These are phyloP conservation scores for Xenentodon cancila DNA, from an alignment of 2,797 vertebrate genomes.

Conservation along the genomic window DNA sequence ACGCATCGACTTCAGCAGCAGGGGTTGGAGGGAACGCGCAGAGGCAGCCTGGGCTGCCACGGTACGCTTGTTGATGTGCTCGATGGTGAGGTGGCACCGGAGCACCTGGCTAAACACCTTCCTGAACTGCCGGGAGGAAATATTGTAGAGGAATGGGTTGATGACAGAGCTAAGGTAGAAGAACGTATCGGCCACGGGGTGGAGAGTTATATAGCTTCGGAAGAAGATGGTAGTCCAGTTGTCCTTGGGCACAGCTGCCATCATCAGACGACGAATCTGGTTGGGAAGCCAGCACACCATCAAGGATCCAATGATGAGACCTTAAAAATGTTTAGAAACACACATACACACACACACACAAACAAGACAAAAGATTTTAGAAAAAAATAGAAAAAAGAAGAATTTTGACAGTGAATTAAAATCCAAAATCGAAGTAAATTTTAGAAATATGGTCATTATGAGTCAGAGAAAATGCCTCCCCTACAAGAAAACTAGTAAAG, in stretches of 20 bases:
- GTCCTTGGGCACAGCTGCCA: conserved; percentile 86
- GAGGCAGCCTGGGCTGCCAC: conserved; percentile 50
- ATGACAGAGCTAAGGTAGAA: conserved; percentile 97
- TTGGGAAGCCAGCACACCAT: conserved; percentile 94
- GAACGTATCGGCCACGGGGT: conserved; percentile 89
- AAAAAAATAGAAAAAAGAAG: not conserved
- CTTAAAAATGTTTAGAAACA: conserved; percentile 60
- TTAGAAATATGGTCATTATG: too few relatives aligned
- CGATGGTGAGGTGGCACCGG: conserved; percentile 84
- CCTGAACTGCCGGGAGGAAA: conserved; percentile 94
- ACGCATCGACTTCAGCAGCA: conserved; percentile 75
- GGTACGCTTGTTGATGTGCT: conserved; percentile 85
- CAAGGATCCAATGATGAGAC: conserved; percentile 89
- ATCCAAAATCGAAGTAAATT: not conserved
- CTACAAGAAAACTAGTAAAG: too few relatives aligned
- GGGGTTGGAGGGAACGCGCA: conserved; percentile 71
- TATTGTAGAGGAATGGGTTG: conserved; percentile 95
- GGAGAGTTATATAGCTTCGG: conserved; percentile 82
- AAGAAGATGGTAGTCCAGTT: conserved; percentile 87
- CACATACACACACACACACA: not conserved
- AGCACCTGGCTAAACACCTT: conserved; percentile 90
- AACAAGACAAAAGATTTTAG: not conserved
- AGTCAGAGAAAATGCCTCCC: too few relatives aligned
- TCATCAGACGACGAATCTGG: conserved; percentile 92
- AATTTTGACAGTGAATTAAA: not conserved